Evolutionary conservation across 2,888 invertebrate species (phyloP).

Genomic region (Drosophila lacicola): DNA sequence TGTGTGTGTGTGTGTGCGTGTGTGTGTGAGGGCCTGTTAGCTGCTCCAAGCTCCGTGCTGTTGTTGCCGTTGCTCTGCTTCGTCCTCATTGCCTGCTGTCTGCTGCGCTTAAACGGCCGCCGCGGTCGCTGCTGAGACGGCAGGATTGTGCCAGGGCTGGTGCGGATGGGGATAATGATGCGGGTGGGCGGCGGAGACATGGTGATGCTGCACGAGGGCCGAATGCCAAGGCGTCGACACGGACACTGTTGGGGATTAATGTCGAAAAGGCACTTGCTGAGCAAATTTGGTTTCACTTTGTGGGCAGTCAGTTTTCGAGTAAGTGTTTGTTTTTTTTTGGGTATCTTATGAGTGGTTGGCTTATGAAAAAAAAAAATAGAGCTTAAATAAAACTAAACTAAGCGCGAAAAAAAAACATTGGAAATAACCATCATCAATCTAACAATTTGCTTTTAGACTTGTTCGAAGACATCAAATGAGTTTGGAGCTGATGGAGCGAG

Average conservation of each 20-base stretch:
- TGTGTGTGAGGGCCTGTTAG: slow-evolving; percentile 9
- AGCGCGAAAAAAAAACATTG: too few species aligned
- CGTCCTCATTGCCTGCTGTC: neutral
- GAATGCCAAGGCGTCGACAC: slow-evolving; percentile 85
- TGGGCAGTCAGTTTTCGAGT: slow-evolving; percentile 21
- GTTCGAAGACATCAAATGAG: neutral
- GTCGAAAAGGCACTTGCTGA: slow-evolving; percentile 85
- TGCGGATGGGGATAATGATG: slow-evolving; percentile 84
- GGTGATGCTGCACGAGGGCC: slow-evolving; percentile 84
- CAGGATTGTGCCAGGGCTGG: slow-evolving; percentile 85
- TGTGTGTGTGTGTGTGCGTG: slow-evolving; percentile 5
- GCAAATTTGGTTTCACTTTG: slow-evolving; percentile 74
- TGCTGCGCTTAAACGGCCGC: slow-evolving; percentile 79
- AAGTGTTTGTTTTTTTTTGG: slow-evolving; percentile 11
- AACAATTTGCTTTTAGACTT: neutral
- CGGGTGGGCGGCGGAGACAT: slow-evolving; percentile 73
- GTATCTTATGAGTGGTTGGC: slow-evolving; percentile 13
- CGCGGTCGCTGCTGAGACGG: slow-evolving; percentile 82
- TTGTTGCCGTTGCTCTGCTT: slow-evolving; percentile 12
- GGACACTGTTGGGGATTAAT: slow-evolving; percentile 85
- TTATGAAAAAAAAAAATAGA: slow-evolving; percentile 2
- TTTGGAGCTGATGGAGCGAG: too few species aligned
- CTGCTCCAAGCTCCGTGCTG: slow-evolving; percentile 21
- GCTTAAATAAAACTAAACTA: neutral
- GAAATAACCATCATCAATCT: neutral